Evolutionary conservation across 2,888 invertebrate species (phyloP).

Genomic region (Volucella inanis): DNA sequence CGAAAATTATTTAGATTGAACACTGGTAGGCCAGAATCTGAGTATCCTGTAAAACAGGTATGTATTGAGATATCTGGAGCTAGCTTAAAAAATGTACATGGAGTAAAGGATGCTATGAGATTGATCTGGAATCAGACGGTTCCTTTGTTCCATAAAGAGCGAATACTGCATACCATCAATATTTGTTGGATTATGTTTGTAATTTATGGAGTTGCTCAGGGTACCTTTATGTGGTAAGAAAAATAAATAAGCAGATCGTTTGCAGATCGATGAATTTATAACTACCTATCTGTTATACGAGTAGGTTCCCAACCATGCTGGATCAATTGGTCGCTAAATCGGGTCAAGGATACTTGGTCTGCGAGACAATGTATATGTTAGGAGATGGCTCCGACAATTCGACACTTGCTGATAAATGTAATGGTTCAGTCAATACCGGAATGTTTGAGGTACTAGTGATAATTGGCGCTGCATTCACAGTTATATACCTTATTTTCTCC

Average conservation of each 20-base stretch:
- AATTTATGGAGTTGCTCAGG: slow-evolving; percentile 80
- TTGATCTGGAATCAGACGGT: slow-evolving; percentile 81
- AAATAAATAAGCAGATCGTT: not conserved
- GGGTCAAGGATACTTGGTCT: slow-evolving; percentile 80
- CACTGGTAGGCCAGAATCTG: slow-evolving; percentile 81
- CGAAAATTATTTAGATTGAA: slow-evolving; percentile 85
- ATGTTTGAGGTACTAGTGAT: slow-evolving; percentile 88
- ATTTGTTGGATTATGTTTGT: slow-evolving; percentile 79
- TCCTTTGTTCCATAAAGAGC: slow-evolving; percentile 79
- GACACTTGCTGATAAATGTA: slow-evolving; percentile 81
- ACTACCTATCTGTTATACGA: not conserved
- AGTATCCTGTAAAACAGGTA: slow-evolving; percentile 84
- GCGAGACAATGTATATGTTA: slow-evolving; percentile 72
- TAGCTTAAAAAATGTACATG: slow-evolving; percentile 78
- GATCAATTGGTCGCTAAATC: slow-evolving; percentile 80
- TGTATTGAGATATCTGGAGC: slow-evolving; percentile 77
- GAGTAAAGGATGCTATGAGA: slow-evolving; percentile 78
- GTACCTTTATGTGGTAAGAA: slow-evolving; percentile 81
- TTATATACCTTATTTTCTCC: slow-evolving; percentile 87
- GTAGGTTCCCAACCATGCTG: slow-evolving; percentile 81
- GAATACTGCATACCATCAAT: slow-evolving; percentile 79
- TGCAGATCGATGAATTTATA: not conserved
- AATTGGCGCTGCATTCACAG: slow-evolving; percentile 87
- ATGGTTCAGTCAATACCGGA: slow-evolving; percentile 84
- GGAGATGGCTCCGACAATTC: slow-evolving; percentile 9